phyloP scores from a whole-genome alignment of 2,113 vertebrate genomes.

The Sisor rabdophorus region DNA sequence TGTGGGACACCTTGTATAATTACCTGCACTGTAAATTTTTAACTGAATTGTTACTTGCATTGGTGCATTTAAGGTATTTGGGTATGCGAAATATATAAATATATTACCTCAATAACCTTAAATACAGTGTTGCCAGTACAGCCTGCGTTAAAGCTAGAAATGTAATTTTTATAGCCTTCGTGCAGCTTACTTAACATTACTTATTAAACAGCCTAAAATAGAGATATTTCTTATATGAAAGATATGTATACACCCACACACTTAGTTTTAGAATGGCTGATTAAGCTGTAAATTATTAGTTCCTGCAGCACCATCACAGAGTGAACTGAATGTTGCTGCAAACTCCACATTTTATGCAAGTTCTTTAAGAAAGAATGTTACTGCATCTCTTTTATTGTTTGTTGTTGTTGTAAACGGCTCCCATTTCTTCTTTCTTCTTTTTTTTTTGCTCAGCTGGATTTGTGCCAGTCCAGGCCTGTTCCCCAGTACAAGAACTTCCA shows the following conservation, averaged over 20 bases:
- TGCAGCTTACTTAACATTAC: neutral
- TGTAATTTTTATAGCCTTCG: neutral
- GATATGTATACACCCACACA: too few species aligned
- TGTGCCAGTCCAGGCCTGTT: constrained; percentile 52
- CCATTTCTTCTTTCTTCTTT: neutral
- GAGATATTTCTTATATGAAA: neutral
- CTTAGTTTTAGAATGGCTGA: too few species aligned
- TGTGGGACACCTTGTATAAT: neutral
- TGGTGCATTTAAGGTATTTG: neutral
- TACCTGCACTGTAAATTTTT: neutral
- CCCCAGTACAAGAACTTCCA: constrained; percentile 96
- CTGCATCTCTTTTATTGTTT: neutral
- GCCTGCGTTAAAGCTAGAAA: neutral
- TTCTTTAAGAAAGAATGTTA: neutral
- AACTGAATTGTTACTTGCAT: neutral
- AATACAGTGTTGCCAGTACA: neutral
- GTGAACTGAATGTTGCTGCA: neutral
- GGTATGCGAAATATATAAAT: too few species aligned
- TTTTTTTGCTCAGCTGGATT: constrained; percentile 50
- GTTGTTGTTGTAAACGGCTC: neutral
- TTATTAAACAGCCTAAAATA: neutral
- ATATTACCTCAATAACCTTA: too few species aligned
- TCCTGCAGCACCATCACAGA: too few species aligned
- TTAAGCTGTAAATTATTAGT: too few species aligned
- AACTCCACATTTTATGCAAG: neutral